Evolutionary conservation across 2,888 invertebrate genomes (phyloP).

Genomic region (Gryllus longicercus): DNA sequence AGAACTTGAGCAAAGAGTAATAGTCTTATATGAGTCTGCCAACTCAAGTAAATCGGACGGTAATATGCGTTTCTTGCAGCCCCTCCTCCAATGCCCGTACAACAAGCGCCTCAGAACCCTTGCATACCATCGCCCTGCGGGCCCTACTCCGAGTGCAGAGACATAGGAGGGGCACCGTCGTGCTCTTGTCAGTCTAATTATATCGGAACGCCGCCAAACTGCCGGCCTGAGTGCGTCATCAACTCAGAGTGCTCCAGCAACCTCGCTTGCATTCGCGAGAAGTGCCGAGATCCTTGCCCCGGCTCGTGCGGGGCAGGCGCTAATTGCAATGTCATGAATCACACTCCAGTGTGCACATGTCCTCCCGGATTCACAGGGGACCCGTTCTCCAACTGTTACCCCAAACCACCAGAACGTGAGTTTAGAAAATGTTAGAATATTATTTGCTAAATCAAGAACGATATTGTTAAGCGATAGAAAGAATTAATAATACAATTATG

Average conservation of each 20-base stretch:
- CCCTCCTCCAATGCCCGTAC: conserved; percentile 32
- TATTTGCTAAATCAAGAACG: not conserved
- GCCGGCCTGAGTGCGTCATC: conserved; percentile 64
- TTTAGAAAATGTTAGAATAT: not conserved
- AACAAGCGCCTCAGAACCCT: conserved; percentile 37
- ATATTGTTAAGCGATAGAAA: no score
- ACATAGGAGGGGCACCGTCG: conserved; percentile 40
- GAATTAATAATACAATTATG: no score
- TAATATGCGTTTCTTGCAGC: conserved; percentile 28
- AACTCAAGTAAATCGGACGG: not conserved
- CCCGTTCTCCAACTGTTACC: conserved; percentile 67
- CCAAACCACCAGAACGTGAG: conserved; percentile 57
- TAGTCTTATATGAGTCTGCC: no score
- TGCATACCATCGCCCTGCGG: conserved; percentile 48
- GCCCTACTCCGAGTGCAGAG: conserved; percentile 59
- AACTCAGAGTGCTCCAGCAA: conserved; percentile 62
- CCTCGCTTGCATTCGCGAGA: conserved; percentile 64
- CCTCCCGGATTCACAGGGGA: conserved; percentile 68
- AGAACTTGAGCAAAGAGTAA: no score
- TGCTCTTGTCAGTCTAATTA: conserved; percentile 69
- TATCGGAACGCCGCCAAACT: conserved; percentile 64
- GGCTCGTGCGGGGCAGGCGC: conserved; percentile 68
- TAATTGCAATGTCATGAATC: conserved; percentile 67
- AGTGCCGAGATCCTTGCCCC: conserved; percentile 68
- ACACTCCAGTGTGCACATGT: conserved; percentile 70